Evolutionary conservation across 1,140 invertebrate genomes (phyloP).

Genomic region (Papilio polytes): DNA sequence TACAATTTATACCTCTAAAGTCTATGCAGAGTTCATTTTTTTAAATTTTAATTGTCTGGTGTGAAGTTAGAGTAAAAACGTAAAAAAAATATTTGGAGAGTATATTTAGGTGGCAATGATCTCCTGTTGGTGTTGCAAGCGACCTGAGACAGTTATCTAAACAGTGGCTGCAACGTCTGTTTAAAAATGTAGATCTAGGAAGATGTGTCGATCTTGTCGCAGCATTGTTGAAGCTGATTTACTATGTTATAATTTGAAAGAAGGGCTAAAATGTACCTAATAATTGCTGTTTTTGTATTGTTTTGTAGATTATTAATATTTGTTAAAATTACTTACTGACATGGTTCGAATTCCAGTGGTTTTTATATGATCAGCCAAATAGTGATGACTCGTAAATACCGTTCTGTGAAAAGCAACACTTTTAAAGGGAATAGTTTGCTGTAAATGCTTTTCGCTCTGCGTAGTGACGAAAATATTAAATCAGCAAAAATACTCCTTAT

Average conservation of each 20-base stretch:
- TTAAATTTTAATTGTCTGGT: constrained; percentile 25
- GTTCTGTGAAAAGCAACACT: background rate
- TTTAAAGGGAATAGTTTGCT: background rate
- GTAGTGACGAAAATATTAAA: no score
- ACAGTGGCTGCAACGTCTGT: background rate
- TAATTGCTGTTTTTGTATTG: background rate
- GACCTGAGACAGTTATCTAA: background rate
- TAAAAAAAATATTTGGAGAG: constrained; percentile 20
- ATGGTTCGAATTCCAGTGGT: constrained; percentile 16
- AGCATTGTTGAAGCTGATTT: background rate
- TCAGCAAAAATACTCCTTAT: no score
- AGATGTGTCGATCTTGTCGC: background rate
- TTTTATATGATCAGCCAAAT: background rate
- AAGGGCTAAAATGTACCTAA: constrained; percentile 16
- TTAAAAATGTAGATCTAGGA: background rate
- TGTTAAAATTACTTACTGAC: background rate
- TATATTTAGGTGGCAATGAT: constrained; percentile 30
- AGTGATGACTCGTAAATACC: background rate
- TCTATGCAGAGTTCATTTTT: constrained; percentile 22
- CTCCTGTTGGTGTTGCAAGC: background rate
- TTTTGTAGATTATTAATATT: constrained; percentile 2
- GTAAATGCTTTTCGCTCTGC: no score
- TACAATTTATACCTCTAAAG: constrained; percentile 22
- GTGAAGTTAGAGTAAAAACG: constrained; percentile 28
- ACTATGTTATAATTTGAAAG: background rate